Conservation (phyloP, 2,797 vertebrate genomes). For the Siniperca scherzeri region DNA sequence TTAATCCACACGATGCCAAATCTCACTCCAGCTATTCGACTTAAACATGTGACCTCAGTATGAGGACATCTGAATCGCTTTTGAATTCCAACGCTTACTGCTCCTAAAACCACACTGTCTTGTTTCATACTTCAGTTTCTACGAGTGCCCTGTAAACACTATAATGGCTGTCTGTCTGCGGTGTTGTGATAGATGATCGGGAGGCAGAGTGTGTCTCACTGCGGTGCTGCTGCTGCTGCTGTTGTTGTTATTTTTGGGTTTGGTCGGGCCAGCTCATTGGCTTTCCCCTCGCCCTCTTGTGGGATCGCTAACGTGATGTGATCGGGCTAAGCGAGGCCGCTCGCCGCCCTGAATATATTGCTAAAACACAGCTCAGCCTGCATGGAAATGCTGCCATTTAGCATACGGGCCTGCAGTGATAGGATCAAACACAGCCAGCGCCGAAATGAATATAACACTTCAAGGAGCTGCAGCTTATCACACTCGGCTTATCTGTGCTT, state of each 20-base stretch:
- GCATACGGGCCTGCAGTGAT: conserved; percentile 38
- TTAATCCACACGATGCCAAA: conserved; percentile 8
- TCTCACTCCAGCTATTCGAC: background rate
- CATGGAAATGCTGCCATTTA: conserved; percentile 45
- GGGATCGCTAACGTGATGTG: conserved; percentile 54
- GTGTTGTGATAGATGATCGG: conserved; percentile 45
- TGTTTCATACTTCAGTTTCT: background rate
- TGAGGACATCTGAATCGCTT: too few relatives aligned
- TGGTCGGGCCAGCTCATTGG: conserved; percentile 38
- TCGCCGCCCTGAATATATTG: conserved; percentile 40
- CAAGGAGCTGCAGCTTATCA: conserved; percentile 53
- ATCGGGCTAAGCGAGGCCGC: conserved; percentile 47
- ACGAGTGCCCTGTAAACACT: background rate
- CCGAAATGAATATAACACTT: conserved; percentile 46
- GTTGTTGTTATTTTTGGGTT: conserved; percentile 27
- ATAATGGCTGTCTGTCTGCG: background rate
- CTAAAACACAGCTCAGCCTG: conserved; percentile 22
- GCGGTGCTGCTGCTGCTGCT: background rate
- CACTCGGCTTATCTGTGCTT: conserved; percentile 39
- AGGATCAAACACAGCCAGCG: conserved; percentile 44
- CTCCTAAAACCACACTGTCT: background rate
- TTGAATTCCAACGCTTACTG: background rate
- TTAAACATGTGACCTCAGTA: background rate
- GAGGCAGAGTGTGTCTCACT: conserved; percentile 56
- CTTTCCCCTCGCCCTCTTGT: conserved; percentile 48